These are phyloP conservation scores for Xylocampa areola DNA, from an alignment of 2,888 invertebrate genomes.

Conservation along the genomic window DNA sequence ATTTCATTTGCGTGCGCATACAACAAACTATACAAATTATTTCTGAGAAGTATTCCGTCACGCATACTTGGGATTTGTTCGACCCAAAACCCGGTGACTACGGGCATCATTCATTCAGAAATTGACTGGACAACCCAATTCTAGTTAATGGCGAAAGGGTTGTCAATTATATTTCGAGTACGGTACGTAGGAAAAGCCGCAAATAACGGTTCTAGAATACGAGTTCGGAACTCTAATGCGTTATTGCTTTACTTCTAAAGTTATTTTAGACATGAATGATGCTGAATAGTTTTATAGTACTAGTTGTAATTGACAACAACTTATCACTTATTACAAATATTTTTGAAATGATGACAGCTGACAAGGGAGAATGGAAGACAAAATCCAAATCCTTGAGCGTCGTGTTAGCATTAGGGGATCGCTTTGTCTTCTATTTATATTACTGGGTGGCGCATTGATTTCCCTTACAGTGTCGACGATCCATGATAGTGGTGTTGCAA, in stretches of 20 bases:
- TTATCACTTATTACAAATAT: too few species aligned
- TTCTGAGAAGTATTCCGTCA: conserved; percentile 70
- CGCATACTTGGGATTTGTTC: conserved; percentile 78
- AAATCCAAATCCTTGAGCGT: too few species aligned
- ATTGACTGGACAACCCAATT: conserved; percentile 69
- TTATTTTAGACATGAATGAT: conserved; percentile 49
- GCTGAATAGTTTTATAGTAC: too few species aligned
- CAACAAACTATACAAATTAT: conserved; percentile 78
- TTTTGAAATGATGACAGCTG: too few species aligned
- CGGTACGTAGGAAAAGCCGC: conserved; percentile 56
- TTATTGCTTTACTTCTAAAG: conserved; percentile 57
- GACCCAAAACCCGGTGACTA: conserved; percentile 62
- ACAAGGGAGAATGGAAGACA: too few species aligned
- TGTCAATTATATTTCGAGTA: conserved; percentile 65
- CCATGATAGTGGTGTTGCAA: too few species aligned
- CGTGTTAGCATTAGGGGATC: too few species aligned
- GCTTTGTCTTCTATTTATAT: too few species aligned
- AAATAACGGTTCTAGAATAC: conserved; percentile 57
- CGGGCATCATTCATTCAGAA: conserved; percentile 71
- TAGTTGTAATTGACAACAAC: too few species aligned
- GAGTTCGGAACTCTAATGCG: conserved; percentile 56
- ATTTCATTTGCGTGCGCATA: conserved; percentile 76
- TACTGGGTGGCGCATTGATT: too few species aligned
- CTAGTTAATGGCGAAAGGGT: conserved; percentile 63
- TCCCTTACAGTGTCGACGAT: too few species aligned